These are phyloP conservation scores for Lithosia quadra DNA, from an alignment of 2,888 invertebrate genomes.

Conservation along the genomic window DNA sequence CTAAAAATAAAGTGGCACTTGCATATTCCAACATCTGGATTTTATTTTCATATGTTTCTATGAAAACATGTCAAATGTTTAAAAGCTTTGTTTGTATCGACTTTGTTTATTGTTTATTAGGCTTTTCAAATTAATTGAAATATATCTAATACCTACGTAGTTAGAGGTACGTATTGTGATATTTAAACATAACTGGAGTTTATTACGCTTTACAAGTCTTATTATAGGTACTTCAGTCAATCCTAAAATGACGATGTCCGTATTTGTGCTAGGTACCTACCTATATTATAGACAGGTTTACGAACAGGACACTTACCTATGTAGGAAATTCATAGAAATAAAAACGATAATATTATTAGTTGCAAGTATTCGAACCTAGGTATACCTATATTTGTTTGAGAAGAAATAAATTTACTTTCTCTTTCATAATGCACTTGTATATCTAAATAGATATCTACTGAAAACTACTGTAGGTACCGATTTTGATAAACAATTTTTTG, in stretches of 20 bases:
- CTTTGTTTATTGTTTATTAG: conserved; percentile 3
- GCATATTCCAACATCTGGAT: conserved; percentile 19
- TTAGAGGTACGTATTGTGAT: not conserved
- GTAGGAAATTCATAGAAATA: not conserved
- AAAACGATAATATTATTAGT: not conserved
- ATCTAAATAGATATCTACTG: not conserved
- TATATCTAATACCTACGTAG: not conserved
- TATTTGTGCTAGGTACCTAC: not conserved
- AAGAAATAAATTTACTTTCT: not conserved
- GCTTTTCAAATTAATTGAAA: not conserved
- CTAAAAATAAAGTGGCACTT: conserved; percentile 35
- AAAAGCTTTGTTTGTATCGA: conserved; percentile 8
- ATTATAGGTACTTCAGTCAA: not conserved
- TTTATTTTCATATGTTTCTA: conserved; percentile 17
- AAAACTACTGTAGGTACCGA: not conserved
- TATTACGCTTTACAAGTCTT: not conserved
- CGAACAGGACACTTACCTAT: too few species aligned
- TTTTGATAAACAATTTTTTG: not conserved
- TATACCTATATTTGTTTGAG: not conserved
- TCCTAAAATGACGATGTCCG: not conserved
- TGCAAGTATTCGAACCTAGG: too few species aligned
- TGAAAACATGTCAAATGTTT: conserved; percentile 7
- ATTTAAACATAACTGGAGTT: not conserved
- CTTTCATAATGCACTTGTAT: not conserved
- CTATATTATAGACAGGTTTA: too few species aligned